Percentiles rank a stretch among this genome's conserved stretches.
Evolutionary conservation across 2,888 invertebrate genomes (phyloP).

Genomic region (Acronicta alni): DNA sequence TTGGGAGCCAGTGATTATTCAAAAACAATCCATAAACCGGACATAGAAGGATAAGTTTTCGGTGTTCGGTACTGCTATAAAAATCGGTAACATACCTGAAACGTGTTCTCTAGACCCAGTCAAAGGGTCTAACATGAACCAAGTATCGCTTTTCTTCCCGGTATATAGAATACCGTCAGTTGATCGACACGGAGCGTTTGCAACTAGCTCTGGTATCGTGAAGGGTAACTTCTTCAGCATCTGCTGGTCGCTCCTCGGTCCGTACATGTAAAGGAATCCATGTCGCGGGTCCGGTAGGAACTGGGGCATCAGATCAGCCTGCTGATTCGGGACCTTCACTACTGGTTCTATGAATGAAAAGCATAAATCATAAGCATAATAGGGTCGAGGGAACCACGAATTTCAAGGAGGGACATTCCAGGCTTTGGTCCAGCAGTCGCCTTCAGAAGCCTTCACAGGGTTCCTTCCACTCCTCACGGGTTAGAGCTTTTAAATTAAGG

Average conservation of each 20-base stretch:
- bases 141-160: slow-evolving; percentile 96
- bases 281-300: slow-evolving; percentile 99
- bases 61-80: neutral
- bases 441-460: no score
- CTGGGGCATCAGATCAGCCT: slow-evolving; percentile 91
- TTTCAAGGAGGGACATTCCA: no score
- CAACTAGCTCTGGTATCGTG: slow-evolving; percentile 98
- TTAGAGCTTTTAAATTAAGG: no score
- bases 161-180: slow-evolving; percentile 98
- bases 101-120: slow-evolving; percentile 85
- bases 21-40: no score
- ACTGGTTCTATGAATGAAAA: slow-evolving; percentile 93
- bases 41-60: no score
- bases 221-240: slow-evolving; percentile 97
- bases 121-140: slow-evolving; percentile 96
- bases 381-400: no score
- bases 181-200: slow-evolving; percentile 97
- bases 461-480: no score
- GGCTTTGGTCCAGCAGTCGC: no score
- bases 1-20: neutral
- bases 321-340: slow-evolving; percentile 93
- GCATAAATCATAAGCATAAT: neutral
- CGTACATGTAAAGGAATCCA: slow-evolving; percentile 97
- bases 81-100: slow-evolving; percentile 70
- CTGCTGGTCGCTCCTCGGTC: slow-evolving; percentile 91